Percentiles rank a stretch among this genome's conserved stretches.
phyloP scores from a whole-genome alignment of 2,797 vertebrate species.

The Calcarius lapponicus region DNA sequence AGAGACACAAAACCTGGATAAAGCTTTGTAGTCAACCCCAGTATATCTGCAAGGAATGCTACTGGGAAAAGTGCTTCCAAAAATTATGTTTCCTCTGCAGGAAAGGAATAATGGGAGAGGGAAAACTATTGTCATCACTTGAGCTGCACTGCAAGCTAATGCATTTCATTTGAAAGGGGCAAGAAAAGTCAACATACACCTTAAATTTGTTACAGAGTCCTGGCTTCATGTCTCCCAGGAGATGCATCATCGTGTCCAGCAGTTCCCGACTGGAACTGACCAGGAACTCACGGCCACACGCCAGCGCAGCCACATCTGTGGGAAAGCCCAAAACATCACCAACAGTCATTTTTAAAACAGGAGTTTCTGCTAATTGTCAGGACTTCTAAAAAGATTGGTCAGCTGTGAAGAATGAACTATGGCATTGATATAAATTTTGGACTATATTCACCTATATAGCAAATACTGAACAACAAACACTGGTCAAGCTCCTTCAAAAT shows the following conservation, averaged over 20 bases:
- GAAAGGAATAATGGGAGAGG: background rate
- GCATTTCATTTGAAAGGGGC: background rate
- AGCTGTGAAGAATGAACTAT: background rate
- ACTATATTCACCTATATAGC: background rate
- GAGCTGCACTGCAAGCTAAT: background rate
- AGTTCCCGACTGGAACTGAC: conserved; percentile 80
- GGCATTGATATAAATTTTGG: background rate
- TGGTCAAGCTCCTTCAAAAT: background rate
- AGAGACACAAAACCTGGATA: background rate
- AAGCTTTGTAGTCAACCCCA: background rate
- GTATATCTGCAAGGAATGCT: background rate
- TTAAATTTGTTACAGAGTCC: conserved; percentile 88
- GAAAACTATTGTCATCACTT: background rate
- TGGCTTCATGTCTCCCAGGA: conserved; percentile 85
- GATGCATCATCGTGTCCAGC: conserved; percentile 86
- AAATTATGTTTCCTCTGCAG: background rate
- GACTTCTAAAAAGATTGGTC: background rate
- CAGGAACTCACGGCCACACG: conserved; percentile 89
- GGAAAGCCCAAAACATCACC: conserved; percentile 5
- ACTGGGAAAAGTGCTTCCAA: background rate
- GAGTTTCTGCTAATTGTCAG: background rate
- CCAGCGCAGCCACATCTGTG: conserved; percentile 89
- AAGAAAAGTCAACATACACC: conserved; percentile 81
- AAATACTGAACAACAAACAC: background rate
- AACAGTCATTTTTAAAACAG: background rate